Base-by-base conservation (phyloP, 2,888 invertebrate genomes). In the Hirtodrosophila duncani region DNA sequence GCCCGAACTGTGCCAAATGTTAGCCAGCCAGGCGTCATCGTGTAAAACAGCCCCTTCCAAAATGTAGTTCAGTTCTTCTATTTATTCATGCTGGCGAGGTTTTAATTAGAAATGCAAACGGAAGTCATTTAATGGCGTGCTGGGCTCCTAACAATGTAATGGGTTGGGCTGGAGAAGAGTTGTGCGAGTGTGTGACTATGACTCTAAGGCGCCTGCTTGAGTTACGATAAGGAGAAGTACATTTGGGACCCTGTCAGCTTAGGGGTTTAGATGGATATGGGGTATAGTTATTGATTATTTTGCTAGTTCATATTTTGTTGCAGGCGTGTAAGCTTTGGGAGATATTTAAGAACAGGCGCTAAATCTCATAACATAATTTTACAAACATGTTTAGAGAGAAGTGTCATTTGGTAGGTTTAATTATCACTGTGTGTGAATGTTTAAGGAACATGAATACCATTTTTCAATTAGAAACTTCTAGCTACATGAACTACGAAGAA, bases 101-200 rank as follows among this genome's bases (percentile, higher is more conserved):
- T 52, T 63, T 67, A 71, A 71, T 71, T 71, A 67, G 56, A 63
- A 67, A 59, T 43, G 45, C 56, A 59, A 71, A 45, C 67, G 71
- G 53, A 67, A 71, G 53, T 67, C 42, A 27, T 39, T 71, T 56
- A 52, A 63, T 71, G 39, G 56, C 62, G 49, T 61, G 66, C 66
- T 61, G 55, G 43, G 48, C 44, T 11, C 7, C 41, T 36, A 38
- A 50, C 30, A 52, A 21, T 51, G 14, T 13, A 14, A 36, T 38
- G 29, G 11, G 29, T 41, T 26, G 21, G 24, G 24, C n/a, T 14
- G 13, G 30, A 16, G 17, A 38, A 27, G 17, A 29, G 33, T 46
- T 57, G 31, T 17, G 18, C 21, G 21, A n/a, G n/a, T n/a, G n/a
- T n/a, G n/a, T n/a, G n/a, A n/a, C n/a, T n/a, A n/a, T n/a, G n/a